Conservation (phyloP, 2,888 invertebrate genomes). For the Napeogenes inachia region DNA sequence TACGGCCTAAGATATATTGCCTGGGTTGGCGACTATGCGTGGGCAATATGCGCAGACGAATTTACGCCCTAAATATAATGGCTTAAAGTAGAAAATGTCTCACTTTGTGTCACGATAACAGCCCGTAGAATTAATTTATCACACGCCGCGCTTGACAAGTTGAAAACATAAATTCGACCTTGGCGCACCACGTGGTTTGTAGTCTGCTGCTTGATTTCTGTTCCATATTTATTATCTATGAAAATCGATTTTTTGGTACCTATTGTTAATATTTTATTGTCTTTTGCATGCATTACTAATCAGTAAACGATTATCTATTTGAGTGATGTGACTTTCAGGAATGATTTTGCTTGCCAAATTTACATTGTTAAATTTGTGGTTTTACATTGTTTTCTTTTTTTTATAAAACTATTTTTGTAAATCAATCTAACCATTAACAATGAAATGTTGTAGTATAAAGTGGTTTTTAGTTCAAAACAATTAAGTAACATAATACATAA, state of each 20-base stretch:
- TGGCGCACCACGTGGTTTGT: constrained; percentile 75
- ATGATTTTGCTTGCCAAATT: no score
- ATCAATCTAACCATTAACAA: no score
- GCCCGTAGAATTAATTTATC: constrained; percentile 78
- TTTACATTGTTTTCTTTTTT: no score
- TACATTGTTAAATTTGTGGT: no score
- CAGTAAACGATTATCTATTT: neutral
- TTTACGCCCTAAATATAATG: constrained; percentile 34
- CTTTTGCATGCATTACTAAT: constrained; percentile 13
- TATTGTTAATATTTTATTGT: constrained; percentile 27
- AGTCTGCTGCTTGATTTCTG: constrained; percentile 53
- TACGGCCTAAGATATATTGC: constrained; percentile 79
- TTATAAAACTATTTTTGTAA: no score
- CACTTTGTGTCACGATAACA: constrained; percentile 54
- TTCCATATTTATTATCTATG: constrained; percentile 33
- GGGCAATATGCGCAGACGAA: constrained; percentile 47
- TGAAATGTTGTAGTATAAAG: no score
- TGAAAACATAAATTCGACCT: constrained; percentile 79
- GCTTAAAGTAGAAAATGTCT: constrained; percentile 41
- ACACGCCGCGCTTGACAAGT: constrained; percentile 78
- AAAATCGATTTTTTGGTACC: constrained; percentile 35
- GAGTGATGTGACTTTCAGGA: no score
- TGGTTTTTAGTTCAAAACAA: no score
- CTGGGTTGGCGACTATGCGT: constrained; percentile 78
- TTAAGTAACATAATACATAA: no score